Conservation (phyloP, 2,888 invertebrate species). For the Oligia strigilis region DNA sequence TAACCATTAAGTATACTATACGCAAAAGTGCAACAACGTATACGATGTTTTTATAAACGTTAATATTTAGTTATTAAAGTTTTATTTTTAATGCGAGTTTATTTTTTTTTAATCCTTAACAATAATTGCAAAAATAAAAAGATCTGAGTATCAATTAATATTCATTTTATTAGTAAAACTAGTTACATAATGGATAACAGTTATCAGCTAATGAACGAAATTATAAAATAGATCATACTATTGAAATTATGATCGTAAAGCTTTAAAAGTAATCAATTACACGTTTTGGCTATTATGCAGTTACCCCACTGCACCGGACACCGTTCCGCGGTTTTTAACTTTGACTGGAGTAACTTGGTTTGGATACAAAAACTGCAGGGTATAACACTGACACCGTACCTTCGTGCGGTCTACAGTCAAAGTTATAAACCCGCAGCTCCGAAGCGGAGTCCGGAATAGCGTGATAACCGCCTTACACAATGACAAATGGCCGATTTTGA, state of each 20-base stretch:
- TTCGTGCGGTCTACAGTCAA: neutral
- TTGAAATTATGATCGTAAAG: constrained; percentile 18
- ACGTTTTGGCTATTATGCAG: neutral
- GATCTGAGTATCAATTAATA: neutral
- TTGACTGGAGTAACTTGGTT: neutral
- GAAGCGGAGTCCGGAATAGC: no score
- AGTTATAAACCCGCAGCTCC: neutral
- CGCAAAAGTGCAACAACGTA: neutral
- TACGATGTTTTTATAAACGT: constrained; percentile 15
- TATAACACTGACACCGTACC: neutral
- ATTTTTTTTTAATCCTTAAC: neutral
- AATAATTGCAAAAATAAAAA: constrained; percentile 2
- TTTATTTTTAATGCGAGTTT: neutral
- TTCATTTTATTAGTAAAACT: constrained; percentile 45
- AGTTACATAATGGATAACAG: constrained; percentile 39
- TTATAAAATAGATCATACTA: constrained; percentile 27
- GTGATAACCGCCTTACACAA: constrained; percentile 12
- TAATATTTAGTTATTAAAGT: constrained; percentile 24
- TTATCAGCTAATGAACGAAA: constrained; percentile 43
- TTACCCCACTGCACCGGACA: neutral
- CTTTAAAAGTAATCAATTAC: constrained; percentile 30
- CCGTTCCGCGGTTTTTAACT: neutral
- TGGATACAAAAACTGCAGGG: neutral
- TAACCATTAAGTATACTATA: neutral
- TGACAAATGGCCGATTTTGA: neutral